Evolutionary conservation across 2,888 invertebrate species (phyloP), one percentile per base, ranked within the genome.

Genomic region (Stenolophus ochropezus): DNA sequence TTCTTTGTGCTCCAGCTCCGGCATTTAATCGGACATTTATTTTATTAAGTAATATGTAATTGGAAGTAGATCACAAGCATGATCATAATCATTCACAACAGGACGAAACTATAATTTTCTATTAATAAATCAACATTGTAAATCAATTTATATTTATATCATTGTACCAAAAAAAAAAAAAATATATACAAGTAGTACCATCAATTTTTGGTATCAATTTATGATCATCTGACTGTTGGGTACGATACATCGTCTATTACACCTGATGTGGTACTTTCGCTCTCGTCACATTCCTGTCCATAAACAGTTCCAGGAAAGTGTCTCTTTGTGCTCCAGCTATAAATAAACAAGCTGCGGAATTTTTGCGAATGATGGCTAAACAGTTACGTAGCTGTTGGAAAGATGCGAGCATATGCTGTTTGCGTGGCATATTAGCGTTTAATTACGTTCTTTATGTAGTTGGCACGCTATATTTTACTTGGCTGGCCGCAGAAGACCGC

Each of bases 381-480:
- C 73, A 73, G 73, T 73, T 73, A n/a, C n/a, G n/a, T n/a, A 73
- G 65, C 3, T 33, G 6, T 6, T 18, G 33, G 73, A 58, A 33
- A 73, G 73, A 73, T 49, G 23, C 27, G 20, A 73, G 49, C 73
- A 49, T 49, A 73, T 69, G 69, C 18, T 73, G 27, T 73, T 73
- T 73, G 73, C 73, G 73, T 73, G 58, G 80, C 42, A 80, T 80
- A 80, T 71, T 73, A 58, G 58, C 58, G 71, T 73, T 71, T 80
- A 80, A 80, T 80, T 80, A 80, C 23, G 56, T 80, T 80, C 73
- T 80, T 79, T 73, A 80, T 73, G 73, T 58, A 20, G 56, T 21
- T 53, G 53, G 21, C 80, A 73, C 73, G 73, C 73, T 73, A 80
- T 80, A 73, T 80, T 73, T 80, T 73, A 69, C 18, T 33, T 27